Percentiles rank a stretch among this genome's conserved stretches.
These are phyloP conservation scores for Micronycteris hirsuta DNA, from an alignment of 2,113 vertebrate species.

Conservation along the genomic window DNA sequence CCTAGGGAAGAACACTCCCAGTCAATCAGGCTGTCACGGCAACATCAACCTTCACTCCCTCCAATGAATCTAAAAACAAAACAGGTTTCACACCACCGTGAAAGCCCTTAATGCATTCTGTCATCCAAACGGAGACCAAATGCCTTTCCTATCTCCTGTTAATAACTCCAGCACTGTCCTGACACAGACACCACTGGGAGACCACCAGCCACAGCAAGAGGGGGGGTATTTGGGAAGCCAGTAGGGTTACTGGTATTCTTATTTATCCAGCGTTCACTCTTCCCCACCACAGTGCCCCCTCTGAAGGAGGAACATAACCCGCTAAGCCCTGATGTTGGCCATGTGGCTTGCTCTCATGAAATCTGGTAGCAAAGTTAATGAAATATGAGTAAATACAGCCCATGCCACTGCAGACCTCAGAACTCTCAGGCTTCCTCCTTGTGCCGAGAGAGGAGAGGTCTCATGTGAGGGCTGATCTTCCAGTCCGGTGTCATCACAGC, in stretches of 20 bases:
- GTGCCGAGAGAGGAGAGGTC: background rate
- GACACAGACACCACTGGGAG: background rate
- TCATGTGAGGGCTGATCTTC: background rate
- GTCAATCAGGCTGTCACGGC: background rate
- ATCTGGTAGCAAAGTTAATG: background rate
- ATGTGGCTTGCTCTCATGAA: background rate
- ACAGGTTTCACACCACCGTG: background rate
- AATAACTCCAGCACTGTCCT: background rate
- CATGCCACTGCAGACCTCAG: background rate
- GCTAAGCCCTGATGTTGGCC: background rate
- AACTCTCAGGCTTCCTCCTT: background rate
- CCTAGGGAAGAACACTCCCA: background rate
- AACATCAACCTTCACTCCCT: background rate
- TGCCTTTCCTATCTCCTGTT: background rate
- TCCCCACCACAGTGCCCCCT: background rate
- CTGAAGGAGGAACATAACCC: background rate
- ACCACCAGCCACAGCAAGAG: background rate
- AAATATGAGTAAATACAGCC: background rate
- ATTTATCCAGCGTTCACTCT: background rate
- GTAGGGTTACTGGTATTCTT: background rate
- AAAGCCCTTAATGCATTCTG: background rate
- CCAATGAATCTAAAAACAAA: background rate
- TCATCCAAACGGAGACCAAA: background rate
- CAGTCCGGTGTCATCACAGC: background rate
- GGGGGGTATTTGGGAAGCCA: background rate